These are phyloP conservation scores for Gymnarchus niloticus DNA, from an alignment of 2,113 vertebrate species.

Conservation along the genomic window DNA sequence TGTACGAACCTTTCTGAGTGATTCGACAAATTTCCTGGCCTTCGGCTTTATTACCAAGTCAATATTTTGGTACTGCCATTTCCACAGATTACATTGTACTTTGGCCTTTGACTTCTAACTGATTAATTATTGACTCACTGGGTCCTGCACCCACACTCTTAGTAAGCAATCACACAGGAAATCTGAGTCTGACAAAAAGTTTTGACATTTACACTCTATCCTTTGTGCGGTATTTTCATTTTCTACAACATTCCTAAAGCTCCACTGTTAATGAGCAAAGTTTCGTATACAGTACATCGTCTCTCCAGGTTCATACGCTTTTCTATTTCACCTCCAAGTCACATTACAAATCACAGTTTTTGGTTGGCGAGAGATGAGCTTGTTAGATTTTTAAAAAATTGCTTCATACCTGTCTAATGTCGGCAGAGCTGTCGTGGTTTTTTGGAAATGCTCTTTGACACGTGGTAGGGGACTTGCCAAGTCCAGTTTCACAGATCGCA, in stretches of 20 bases:
- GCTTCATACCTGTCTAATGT: background rate
- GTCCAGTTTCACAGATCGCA: background rate
- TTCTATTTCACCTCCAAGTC: too few species aligned
- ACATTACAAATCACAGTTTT: background rate
- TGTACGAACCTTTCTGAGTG: background rate
- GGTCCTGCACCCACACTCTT: background rate
- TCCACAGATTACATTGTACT: background rate
- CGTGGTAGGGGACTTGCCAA: background rate
- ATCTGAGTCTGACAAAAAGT: background rate
- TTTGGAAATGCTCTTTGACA: background rate
- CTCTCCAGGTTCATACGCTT: background rate
- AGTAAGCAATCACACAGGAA: background rate
- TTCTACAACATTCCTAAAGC: background rate
- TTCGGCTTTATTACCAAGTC: background rate
- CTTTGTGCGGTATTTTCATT: background rate
- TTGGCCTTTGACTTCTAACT: background rate
- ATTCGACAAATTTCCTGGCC: background rate
- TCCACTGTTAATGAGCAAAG: background rate
- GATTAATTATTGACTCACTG: conserved; percentile 1
- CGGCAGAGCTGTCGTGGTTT: background rate
- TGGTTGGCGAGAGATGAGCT: background rate
- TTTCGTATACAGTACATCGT: background rate
- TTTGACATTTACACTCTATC: background rate
- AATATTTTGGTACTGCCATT: background rate
- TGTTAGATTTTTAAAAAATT: background rate